Evolutionary conservation across 2,888 invertebrate species (phyloP).

Genomic region (Stramonita haemastoma): DNA sequence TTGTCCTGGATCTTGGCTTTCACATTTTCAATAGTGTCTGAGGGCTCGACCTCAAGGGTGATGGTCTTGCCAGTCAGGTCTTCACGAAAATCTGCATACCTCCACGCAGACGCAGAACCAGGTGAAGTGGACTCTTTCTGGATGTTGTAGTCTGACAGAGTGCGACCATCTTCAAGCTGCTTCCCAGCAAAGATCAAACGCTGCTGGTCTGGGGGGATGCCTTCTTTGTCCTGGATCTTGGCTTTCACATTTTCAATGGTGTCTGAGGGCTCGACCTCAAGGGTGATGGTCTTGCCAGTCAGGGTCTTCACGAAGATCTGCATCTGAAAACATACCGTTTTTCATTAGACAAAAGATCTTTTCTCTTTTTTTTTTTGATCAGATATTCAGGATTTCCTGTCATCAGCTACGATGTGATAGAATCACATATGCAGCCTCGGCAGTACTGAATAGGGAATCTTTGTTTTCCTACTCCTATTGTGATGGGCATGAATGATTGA

Average conservation of each 20-base stretch:
- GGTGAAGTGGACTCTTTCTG: slow-evolving; percentile 95
- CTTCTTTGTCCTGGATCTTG: slow-evolving; percentile 50
- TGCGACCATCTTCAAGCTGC: slow-evolving; percentile 80
- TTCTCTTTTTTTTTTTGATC: too few species aligned
- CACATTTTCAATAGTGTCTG: slow-evolving; percentile 95
- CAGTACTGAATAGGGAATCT: too few species aligned
- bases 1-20: slow-evolving; percentile 82
- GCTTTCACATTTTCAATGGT: slow-evolving; percentile 92
- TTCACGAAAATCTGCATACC: slow-evolving; percentile 84
- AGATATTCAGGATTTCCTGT: too few species aligned
- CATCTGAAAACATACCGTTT: slow-evolving; percentile 50
- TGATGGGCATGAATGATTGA: too few species aligned
- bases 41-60: slow-evolving; percentile 83
- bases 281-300: slow-evolving; percentile 77
- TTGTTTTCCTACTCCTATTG: too few species aligned
- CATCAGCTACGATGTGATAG: too few species aligned
- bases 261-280: slow-evolving; percentile 87
- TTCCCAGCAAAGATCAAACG: slow-evolving; percentile 49
- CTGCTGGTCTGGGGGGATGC: slow-evolving; percentile 34
- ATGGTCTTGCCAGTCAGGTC: slow-evolving; percentile 75
- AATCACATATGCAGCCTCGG: too few species aligned
- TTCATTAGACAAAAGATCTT: too few species aligned
- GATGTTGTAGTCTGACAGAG: slow-evolving; percentile 87
- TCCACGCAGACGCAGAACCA: slow-evolving; percentile 76
- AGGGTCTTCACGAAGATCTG: slow-evolving; percentile 85